Evolutionary conservation across 1,140 invertebrate genomes (phyloP).

Genomic region (Panulirus ornatus): DNA sequence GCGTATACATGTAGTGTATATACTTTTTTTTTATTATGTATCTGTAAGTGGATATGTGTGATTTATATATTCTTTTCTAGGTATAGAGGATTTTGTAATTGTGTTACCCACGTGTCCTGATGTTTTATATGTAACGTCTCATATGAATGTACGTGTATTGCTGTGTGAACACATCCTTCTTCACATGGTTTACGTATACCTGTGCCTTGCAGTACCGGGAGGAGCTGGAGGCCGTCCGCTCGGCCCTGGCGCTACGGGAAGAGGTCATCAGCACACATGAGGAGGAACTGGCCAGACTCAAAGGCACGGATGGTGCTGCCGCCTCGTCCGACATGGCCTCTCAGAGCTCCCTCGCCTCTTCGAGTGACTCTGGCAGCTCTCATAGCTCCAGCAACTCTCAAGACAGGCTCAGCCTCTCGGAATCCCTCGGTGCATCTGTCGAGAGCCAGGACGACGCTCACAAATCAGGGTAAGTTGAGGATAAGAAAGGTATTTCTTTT

Average conservation of each 20-base stretch:
- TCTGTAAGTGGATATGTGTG: too few relatives aligned
- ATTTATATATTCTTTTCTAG: too few relatives aligned
- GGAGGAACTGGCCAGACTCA: slow-evolving; percentile 67
- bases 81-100: too few relatives aligned
- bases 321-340: slow-evolving; percentile 39
- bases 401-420: slow-evolving; percentile 67
- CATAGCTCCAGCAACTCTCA: slow-evolving; percentile 68
- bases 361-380: slow-evolving; percentile 48
- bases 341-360: slow-evolving; percentile 64
- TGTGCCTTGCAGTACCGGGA: slow-evolving; percentile 59
- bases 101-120: too few relatives aligned
- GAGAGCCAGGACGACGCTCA: slow-evolving; percentile 71
- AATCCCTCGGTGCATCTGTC: slow-evolving; percentile 39
- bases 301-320: slow-evolving; percentile 15
- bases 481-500: too few relatives aligned
- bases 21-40: too few relatives aligned
- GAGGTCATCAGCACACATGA: slow-evolving; percentile 67
- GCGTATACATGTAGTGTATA: too few relatives aligned
- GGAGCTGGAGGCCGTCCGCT: slow-evolving; percentile 63
- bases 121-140: too few relatives aligned
- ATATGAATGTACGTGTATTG: not conserved
- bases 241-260: slow-evolving; percentile 54
- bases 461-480: slow-evolving; percentile 66
- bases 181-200: slow-evolving; percentile 2
- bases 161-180: too few relatives aligned